phyloP scores from a whole-genome alignment of 1,140 invertebrate species.

The Bombus balteatus region DNA sequence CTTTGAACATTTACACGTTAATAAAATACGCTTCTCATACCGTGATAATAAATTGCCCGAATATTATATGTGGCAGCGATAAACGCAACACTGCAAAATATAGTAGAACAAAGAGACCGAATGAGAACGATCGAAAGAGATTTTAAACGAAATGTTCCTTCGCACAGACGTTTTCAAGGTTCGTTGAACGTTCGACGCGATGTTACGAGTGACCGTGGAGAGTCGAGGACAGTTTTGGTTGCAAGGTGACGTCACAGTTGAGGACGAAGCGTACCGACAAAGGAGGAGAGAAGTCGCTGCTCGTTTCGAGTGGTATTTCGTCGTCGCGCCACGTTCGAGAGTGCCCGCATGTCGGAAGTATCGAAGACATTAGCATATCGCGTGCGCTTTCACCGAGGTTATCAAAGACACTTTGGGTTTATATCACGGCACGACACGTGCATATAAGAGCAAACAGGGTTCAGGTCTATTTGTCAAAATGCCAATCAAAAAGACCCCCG shows the following conservation, averaged over 20 bases:
- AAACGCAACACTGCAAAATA: background rate
- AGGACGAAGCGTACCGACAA: conserved; percentile 29
- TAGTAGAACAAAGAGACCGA: background rate
- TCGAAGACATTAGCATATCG: conserved; percentile 68
- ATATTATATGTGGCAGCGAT: background rate
- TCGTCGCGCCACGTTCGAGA: conserved; percentile 9
- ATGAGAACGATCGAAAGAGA: background rate
- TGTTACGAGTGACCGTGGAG: background rate
- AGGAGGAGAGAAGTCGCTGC: conserved; percentile 20
- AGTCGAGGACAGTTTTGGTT: conserved; percentile 15
- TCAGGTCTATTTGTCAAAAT: conserved; percentile 30
- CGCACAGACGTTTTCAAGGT: background rate
- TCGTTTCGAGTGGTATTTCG: conserved; percentile 55
- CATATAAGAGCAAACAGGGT: background rate
- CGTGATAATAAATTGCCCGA: background rate
- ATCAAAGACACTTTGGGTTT: conserved; percentile 41
- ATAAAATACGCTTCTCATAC: conserved; percentile 52
- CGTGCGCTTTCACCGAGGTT: conserved; percentile 63
- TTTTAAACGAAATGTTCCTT: background rate
- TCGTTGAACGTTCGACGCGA: background rate
- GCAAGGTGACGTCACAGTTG: background rate
- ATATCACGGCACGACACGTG: background rate
- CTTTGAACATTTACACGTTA: conserved; percentile 60
- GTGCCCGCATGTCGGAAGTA: conserved; percentile 47
- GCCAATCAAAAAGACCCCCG: background rate